Conservation (phyloP, 2,113 vertebrate species). For the Ancistrus triradiatus region DNA sequence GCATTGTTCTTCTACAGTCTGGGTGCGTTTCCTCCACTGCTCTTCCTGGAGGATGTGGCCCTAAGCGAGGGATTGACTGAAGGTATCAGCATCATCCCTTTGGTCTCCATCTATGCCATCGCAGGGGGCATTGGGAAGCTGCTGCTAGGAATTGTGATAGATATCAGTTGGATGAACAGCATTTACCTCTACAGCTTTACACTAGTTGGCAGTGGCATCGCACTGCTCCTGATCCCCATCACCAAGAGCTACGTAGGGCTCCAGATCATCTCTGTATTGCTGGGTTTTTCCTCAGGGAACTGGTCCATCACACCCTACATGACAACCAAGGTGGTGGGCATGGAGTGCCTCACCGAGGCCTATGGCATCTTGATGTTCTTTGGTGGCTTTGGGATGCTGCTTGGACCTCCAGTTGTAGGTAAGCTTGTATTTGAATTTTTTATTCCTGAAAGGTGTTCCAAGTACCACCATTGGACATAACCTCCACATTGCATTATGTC, state of each 20-base stretch:
- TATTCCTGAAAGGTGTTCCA: not conserved
- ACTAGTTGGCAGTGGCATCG: conserved; percentile 66
- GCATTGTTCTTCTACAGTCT: conserved; percentile 80
- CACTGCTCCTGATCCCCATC: conserved; percentile 76
- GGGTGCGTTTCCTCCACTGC: conserved; percentile 77
- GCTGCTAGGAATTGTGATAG: conserved; percentile 73
- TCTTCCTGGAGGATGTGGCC: conserved; percentile 84
- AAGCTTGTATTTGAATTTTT: conserved; percentile 46
- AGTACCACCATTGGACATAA: too few species aligned
- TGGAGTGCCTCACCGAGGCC: conserved; percentile 78
- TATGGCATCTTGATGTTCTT: conserved; percentile 87
- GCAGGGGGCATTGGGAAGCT: conserved; percentile 79
- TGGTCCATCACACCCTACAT: conserved; percentile 85
- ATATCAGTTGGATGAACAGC: conserved; percentile 79
- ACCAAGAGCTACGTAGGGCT: conserved; percentile 72
- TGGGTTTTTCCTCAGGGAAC: conserved; percentile 84
- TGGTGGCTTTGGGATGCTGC: conserved; percentile 80
- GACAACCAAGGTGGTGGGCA: conserved; percentile 81
- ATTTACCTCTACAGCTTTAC: conserved; percentile 76
- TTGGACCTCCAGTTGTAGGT: conserved; percentile 84
- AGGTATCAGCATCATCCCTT: conserved; percentile 69
- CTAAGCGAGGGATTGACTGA: conserved; percentile 71
- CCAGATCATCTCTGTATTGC: conserved; percentile 70
- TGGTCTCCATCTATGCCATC: conserved; percentile 79
- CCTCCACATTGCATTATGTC: too few species aligned